phyloP scores from a whole-genome alignment of 2,797 vertebrate genomes.

The Thripadectes ignobilis region DNA sequence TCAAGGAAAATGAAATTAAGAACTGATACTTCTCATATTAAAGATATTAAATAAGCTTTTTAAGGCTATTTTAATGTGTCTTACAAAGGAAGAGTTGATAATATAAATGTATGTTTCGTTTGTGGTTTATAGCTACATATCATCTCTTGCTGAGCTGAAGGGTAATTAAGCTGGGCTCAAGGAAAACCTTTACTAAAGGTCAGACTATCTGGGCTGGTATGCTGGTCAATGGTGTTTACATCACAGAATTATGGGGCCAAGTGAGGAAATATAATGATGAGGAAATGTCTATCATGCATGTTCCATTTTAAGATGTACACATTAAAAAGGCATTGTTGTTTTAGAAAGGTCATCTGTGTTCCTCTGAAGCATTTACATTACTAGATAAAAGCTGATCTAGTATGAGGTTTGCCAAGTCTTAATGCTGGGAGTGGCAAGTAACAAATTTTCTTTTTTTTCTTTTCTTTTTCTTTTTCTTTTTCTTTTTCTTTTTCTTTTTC shows the following conservation, averaged over 20 bases:
- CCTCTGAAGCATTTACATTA: not conserved
- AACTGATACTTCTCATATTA: not conserved
- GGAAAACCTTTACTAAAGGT: not conserved
- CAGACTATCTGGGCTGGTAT: not conserved
- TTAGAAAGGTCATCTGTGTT: not conserved
- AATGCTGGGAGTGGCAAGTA: not conserved
- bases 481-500: not conserved
- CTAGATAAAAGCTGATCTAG: not conserved
- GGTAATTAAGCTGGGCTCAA: not conserved
- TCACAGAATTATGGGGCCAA: not conserved
- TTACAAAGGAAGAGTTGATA: not conserved
- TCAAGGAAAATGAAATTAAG: not conserved
- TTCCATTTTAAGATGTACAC: not conserved
- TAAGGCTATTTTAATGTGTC: not conserved
- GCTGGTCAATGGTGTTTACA: not conserved
- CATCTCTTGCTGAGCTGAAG: not conserved
- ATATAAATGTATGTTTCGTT: not conserved
- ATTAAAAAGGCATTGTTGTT: not conserved
- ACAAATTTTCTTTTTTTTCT: not conserved
- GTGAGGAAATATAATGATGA: not conserved
- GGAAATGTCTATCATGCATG: fast-evolving
- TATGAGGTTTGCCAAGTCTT: not conserved
- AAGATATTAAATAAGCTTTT: not conserved
- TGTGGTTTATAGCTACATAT: not conserved
- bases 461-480: not conserved